Base-by-base conservation (phyloP, 2,797 vertebrate species). In the Zenarchopterus dispar region DNA sequence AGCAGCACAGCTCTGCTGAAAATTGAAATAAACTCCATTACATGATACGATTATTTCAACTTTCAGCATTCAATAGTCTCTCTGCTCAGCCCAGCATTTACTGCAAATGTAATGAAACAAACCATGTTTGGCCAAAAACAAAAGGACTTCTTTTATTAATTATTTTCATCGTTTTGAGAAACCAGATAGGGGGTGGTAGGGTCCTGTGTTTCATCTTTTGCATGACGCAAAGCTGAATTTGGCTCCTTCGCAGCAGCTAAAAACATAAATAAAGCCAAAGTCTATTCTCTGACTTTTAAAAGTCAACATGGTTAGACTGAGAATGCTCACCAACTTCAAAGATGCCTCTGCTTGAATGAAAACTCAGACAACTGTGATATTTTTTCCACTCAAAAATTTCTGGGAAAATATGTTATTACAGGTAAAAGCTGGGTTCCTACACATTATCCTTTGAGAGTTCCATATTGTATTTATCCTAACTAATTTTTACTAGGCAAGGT, bases 251-350 rank as follows among this genome's bases (percentile, higher is more conserved):
- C 50, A 24, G 67, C 52, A 63, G 72, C 79, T 76, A 84, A 85
- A 78, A 84, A 81, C 66, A 77, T 56, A 84, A 78, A 82, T 65
- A 84, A 80, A 84, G 65, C 33, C 55, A 16, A 54, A 80, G 54
- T 24, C 66, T 71, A 73, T 80, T 67, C 79, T 71, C 66, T 78
- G 62, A 33, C 67, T 75, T 55, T 70, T 57, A 47, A 76, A 61
- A 70, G 56, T 36, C 44, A 68, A 67, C 51, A 59, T 15, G 67
- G 67, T 62, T 65, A 78, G 72, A 86, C 26, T 50, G 39, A 52
- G 74, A 61, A 45, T 51, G 55, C 51, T 68, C 49, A 28, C 41
- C n/a, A 8, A 13, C 26, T 39, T 8, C 9, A 48, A 19, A n/a
- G 42, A 18, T 7, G 1, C 18, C 26, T 28, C 26, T 28, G 7